A percentile compares a stretch with the other conserved stretches of the same genome.
Evolutionary conservation across 2,113 vertebrate species (phyloP).

Genomic region (Lagopus muta): DNA sequence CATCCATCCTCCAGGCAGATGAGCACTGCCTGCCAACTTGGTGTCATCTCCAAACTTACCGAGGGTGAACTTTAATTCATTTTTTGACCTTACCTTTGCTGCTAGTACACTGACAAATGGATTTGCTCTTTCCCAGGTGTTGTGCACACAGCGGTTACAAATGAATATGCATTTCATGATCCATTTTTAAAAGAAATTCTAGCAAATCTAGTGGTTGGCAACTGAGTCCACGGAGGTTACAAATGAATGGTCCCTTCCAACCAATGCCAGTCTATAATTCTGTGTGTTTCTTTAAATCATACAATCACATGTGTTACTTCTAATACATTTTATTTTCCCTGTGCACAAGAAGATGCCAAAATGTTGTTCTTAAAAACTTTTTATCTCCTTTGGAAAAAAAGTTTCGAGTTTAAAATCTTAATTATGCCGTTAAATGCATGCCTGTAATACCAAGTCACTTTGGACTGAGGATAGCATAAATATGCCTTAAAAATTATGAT

Average conservation of each 20-base stretch:
- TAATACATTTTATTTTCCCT: not conserved
- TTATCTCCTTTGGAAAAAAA: not conserved
- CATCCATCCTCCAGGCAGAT: no score
- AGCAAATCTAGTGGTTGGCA: no score
- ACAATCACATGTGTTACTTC: not conserved
- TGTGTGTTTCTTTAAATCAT: not conserved
- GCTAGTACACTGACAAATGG: not conserved
- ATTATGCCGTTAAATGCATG: not conserved
- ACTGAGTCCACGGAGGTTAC: no score
- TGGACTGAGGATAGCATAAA: not conserved
- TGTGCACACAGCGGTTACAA: not conserved
- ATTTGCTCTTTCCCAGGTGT: not conserved
- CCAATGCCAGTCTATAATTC: no score
- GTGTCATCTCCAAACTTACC: no score
- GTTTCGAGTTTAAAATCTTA: not conserved
- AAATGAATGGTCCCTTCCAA: no score
- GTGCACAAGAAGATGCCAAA: not conserved
- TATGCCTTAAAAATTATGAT: not conserved
- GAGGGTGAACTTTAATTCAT: not conserved
- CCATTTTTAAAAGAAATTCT: not conserved
- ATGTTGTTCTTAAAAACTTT: not conserved
- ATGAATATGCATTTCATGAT: not conserved
- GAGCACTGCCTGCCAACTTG: no score
- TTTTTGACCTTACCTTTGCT: not conserved
- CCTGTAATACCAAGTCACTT: not conserved